Percentiles rank a stretch among this genome's conserved stretches.
phyloP scores from a whole-genome alignment of 2,888 invertebrate species.

The Diachrysia chrysitis region DNA sequence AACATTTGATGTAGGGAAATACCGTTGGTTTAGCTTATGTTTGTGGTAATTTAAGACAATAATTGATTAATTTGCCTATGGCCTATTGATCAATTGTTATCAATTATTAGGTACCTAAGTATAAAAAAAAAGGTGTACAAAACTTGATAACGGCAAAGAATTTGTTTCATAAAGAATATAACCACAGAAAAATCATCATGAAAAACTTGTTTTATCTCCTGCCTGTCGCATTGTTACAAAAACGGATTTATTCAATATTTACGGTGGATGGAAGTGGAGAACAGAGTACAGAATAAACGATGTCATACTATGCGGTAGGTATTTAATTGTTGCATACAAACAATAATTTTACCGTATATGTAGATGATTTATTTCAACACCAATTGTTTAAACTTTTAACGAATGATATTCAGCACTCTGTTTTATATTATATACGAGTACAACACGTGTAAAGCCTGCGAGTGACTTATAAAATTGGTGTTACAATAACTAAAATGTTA shows the following conservation, averaged over 20 bases:
- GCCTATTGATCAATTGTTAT: too few species aligned
- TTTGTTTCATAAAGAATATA: too few species aligned
- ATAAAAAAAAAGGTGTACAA: too few species aligned
- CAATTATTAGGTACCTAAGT: too few species aligned
- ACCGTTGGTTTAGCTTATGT: not conserved
- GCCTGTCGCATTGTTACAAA: not conserved
- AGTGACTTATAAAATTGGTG: not conserved
- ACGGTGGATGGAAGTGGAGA: not conserved
- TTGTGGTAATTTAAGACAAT: not conserved
- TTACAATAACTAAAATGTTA: not conserved
- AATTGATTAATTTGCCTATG: not conserved
- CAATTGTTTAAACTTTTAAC: not conserved
- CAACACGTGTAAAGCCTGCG: not conserved
- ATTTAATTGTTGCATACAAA: conserved; percentile 4
- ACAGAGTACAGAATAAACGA: not conserved
- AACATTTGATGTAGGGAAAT: not conserved
- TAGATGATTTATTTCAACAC: conserved; percentile 1
- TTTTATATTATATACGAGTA: not conserved
- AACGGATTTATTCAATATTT: not conserved
- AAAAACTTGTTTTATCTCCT: too few species aligned
- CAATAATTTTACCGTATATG: not conserved
- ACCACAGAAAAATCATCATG: too few species aligned
- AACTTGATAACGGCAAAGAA: too few species aligned
- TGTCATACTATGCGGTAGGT: not conserved
- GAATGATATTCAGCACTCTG: not conserved